A percentile compares a stretch with the other conserved stretches of the same genome.
phyloP scores from a whole-genome alignment of 2,797 vertebrate species.

The Serranus cabrilla region DNA sequence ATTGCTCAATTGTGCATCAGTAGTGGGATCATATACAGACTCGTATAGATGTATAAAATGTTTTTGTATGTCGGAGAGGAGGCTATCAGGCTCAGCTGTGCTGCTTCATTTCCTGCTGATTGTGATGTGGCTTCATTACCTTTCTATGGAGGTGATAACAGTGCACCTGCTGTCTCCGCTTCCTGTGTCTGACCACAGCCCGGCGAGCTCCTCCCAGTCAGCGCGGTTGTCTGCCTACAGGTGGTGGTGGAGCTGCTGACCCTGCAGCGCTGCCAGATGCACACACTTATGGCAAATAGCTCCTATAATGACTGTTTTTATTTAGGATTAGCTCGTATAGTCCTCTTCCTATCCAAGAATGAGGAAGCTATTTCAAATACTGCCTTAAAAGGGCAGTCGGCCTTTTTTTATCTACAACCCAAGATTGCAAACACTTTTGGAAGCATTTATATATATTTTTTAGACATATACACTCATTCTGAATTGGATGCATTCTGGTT shows the following conservation, averaged over 20 bases:
- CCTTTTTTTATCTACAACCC: neutral
- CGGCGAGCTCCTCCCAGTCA: constrained; percentile 62
- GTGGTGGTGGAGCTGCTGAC: constrained; percentile 65
- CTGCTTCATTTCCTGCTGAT: constrained; percentile 80
- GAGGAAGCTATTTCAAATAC: constrained; percentile 5
- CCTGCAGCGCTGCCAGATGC: constrained; percentile 48
- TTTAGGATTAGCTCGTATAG: constrained; percentile 43
- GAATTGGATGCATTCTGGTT: no score
- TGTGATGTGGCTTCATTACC: constrained; percentile 78
- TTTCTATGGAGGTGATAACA: constrained; percentile 83
- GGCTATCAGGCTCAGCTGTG: constrained; percentile 48
- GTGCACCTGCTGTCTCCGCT: constrained; percentile 80
- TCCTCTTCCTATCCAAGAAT: constrained; percentile 10
- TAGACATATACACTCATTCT: no score
- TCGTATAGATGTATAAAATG: constrained; percentile 38
- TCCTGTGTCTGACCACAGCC: constrained; percentile 77
- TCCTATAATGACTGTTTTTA: constrained; percentile 45
- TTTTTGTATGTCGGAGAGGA: constrained; percentile 34
- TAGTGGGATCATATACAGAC: constrained; percentile 14
- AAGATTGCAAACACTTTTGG: no score
- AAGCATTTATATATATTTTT: no score
- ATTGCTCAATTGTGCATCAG: constrained; percentile 23
- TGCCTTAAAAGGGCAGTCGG: constrained; percentile 23
- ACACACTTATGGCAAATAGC: constrained; percentile 28
- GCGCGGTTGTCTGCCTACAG: constrained; percentile 64